A percentile compares a stretch with the other conserved stretches of the same genome.
Conservation (phyloP, 2,888 invertebrate genomes). For the Leptopilina syphax region DNA sequence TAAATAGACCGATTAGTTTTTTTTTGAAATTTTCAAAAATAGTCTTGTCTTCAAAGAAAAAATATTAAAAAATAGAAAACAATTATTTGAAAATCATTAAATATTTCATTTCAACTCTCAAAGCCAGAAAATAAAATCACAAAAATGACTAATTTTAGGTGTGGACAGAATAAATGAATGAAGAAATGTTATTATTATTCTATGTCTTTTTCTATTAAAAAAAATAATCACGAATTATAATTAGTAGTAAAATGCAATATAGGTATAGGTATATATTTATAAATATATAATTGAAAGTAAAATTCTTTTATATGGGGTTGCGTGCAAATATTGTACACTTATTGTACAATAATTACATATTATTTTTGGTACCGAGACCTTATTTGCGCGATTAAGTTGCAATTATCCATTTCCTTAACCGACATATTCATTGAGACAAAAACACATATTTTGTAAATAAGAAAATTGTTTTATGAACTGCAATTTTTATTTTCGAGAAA, state of each 20-base stretch:
- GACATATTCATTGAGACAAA: not conserved
- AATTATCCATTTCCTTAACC: constrained; percentile 14
- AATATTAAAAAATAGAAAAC: no score
- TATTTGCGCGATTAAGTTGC: constrained; percentile 7
- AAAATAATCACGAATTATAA: constrained; percentile 4
- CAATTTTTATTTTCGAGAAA: not conserved
- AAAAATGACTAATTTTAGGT: no score
- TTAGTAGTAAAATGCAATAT: not conserved
- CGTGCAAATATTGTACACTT: constrained; percentile 12
- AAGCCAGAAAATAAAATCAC: no score
- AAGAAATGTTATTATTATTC: no score
- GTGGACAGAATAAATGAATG: no score
- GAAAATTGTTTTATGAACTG: constrained; percentile 15
- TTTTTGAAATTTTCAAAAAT: no score
- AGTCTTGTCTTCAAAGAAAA: no score
- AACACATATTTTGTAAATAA: constrained; percentile 15
- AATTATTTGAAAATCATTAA: no score
- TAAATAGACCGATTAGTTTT: no score
- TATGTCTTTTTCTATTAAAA: not conserved
- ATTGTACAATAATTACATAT: constrained; percentile 19
- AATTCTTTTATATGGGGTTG: not conserved
- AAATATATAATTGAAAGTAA: constrained; percentile 15
- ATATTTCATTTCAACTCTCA: no score
- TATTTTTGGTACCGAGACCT: not conserved
- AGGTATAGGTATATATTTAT: no score